Conservation (phyloP, 2,888 invertebrate genomes). For the Eilema depressum region DNA sequence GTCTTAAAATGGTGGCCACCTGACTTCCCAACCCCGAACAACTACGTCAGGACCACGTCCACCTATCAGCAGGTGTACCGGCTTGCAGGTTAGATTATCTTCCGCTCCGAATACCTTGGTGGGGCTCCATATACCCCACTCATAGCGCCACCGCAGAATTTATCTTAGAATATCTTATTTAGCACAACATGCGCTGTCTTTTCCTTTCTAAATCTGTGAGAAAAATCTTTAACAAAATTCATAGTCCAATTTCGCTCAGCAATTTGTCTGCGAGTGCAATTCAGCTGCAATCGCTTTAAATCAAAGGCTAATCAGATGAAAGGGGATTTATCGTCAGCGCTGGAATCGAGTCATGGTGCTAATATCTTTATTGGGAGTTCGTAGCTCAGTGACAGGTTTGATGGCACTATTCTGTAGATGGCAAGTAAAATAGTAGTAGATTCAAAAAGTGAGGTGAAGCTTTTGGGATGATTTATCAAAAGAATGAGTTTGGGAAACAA, state of each 20-base stretch:
- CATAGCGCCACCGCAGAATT: too few species aligned
- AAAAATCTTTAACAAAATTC: conserved; percentile 2
- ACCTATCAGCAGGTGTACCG: too few species aligned
- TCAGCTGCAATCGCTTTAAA: conserved; percentile 45
- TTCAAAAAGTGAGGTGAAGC: too few species aligned
- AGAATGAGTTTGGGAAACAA: too few species aligned
- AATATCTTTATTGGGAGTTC: background rate
- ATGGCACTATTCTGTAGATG: background rate
- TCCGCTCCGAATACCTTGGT: too few species aligned
- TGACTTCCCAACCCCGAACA: too few species aligned
- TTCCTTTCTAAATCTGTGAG: background rate
- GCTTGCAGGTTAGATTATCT: too few species aligned
- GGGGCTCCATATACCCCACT: too few species aligned
- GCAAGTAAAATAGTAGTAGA: background rate
- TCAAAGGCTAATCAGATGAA: conserved; percentile 48
- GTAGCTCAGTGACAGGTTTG: background rate
- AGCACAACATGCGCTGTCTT: too few species aligned
- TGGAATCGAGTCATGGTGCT: conserved; percentile 24
- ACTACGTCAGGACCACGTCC: too few species aligned
- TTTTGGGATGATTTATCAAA: background rate
- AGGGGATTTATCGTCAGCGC: conserved; percentile 43
- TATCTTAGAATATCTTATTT: too few species aligned
- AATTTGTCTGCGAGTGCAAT: conserved; percentile 23
- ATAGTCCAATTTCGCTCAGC: conserved; percentile 11
- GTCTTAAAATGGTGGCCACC: too few species aligned